A percentile compares a stretch with the other conserved stretches of the same genome.
phyloP scores from a whole-genome alignment of 2,888 invertebrate genomes.

The Yponomeuta cagnagella region DNA sequence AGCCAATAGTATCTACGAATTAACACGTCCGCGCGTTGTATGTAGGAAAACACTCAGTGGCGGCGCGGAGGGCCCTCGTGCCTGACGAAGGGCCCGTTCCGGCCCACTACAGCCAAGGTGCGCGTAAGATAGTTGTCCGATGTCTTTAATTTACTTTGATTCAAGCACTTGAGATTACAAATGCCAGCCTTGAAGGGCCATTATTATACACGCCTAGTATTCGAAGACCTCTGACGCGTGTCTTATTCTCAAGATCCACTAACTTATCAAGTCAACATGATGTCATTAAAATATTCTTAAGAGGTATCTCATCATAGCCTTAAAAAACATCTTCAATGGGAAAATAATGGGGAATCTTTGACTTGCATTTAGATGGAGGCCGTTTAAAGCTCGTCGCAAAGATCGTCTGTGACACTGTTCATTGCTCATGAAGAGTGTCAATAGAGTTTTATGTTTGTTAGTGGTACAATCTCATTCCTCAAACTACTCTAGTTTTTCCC shows the following conservation, averaged over 20 bases:
- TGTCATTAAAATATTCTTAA: constrained; percentile 13
- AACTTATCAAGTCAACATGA: background rate
- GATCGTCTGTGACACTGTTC: background rate
- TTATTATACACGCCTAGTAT: constrained; percentile 22
- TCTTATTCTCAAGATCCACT: background rate
- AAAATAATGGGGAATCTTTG: background rate
- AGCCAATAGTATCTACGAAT: constrained; percentile 71
- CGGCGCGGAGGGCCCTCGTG: constrained; percentile 58
- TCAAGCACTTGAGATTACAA: constrained; percentile 42
- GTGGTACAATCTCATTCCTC: background rate
- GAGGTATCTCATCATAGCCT: background rate
- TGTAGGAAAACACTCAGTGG: constrained; percentile 71
- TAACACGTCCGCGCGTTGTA: constrained; percentile 71
- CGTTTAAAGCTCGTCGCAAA: background rate
- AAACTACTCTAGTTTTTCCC: background rate
- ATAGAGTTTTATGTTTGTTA: background rate
- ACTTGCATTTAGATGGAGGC: background rate
- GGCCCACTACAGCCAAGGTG: constrained; percentile 38
- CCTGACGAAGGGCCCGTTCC: constrained; percentile 62
- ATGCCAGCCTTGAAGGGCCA: constrained; percentile 39
- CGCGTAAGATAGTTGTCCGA: constrained; percentile 62
- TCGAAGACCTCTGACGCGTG: constrained; percentile 5
- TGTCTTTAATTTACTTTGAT: constrained; percentile 67
- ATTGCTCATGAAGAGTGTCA: background rate
- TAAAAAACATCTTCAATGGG: background rate